These are phyloP conservation scores for Rhinoraja longicauda DNA, from an alignment of 2,797 vertebrate genomes.

Conservation along the genomic window DNA sequence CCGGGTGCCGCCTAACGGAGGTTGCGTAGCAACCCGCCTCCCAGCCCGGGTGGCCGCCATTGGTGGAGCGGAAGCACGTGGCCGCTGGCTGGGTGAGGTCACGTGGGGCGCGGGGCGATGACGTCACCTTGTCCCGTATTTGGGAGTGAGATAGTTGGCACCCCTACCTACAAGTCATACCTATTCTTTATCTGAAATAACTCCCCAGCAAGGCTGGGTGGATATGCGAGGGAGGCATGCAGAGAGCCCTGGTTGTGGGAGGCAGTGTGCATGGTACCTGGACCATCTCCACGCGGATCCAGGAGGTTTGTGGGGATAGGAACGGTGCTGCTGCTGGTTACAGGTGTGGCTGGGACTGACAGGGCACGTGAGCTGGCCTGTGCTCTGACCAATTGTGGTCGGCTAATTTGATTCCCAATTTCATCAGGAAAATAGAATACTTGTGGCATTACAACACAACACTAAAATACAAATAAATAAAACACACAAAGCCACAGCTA, in stretches of 20 bases:
- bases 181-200: background rate
- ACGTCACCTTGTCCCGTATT: too few species aligned
- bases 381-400: background rate
- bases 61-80: too few species aligned
- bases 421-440: background rate
- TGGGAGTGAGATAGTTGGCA: too few species aligned
- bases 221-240: too few species aligned
- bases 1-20: too few species aligned
- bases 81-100: too few species aligned
- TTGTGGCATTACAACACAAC: conserved; percentile 19
- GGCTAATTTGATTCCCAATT: conserved; percentile 21
- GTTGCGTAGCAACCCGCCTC: too few species aligned
- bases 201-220: background rate
- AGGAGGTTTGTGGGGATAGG: background rate
- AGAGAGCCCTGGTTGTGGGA: background rate
- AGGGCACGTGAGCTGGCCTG: background rate
- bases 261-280: background rate
- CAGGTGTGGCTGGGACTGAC: background rate
- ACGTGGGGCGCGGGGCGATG: too few species aligned
- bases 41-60: too few species aligned
- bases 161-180: background rate
- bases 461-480: conserved; percentile 30
- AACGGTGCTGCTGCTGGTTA: background rate
- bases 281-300: background rate
- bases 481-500: background rate